These are phyloP conservation scores for Ecdyonurus torrentis DNA, from an alignment of 2,888 invertebrate species.

Conservation along the genomic window DNA sequence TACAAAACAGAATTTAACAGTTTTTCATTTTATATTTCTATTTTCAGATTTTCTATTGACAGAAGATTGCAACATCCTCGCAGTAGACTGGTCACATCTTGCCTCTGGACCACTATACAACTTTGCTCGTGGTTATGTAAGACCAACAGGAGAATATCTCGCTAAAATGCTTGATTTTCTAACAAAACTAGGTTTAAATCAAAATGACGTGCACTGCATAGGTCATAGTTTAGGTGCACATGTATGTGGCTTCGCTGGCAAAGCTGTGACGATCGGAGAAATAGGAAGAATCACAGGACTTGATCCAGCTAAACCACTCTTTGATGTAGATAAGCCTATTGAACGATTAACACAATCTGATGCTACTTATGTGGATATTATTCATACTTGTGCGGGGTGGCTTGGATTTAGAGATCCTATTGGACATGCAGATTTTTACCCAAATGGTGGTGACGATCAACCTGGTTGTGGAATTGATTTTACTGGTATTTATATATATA, in stretches of 20 bases:
- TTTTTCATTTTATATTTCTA: not conserved
- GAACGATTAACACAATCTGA: slow-evolving; percentile 42
- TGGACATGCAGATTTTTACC: slow-evolving; percentile 59
- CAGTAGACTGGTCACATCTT: slow-evolving; percentile 31
- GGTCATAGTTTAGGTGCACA: slow-evolving; percentile 28
- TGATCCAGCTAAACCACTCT: slow-evolving; percentile 52
- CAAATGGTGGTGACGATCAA: slow-evolving; percentile 51
- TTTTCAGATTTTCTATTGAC: slow-evolving; percentile 24
- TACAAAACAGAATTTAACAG: too few relatives aligned
- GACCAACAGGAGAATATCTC: slow-evolving; percentile 21
- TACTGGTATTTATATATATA: not conserved
- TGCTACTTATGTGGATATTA: slow-evolving; percentile 54
- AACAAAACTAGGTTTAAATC: slow-evolving; percentile 16
- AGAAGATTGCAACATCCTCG: slow-evolving; percentile 30
- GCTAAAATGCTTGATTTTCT: slow-evolving; percentile 22
- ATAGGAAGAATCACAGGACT: slow-evolving; percentile 21
- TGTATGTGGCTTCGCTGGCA: slow-evolving; percentile 22
- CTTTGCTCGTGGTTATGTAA: slow-evolving; percentile 12
- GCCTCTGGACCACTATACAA: slow-evolving; percentile 18
- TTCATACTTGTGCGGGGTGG: slow-evolving; percentile 52
- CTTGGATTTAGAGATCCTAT: slow-evolving; percentile 41
- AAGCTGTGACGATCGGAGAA: slow-evolving; percentile 5
- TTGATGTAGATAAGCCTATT: slow-evolving; percentile 29
- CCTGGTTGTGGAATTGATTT: slow-evolving; percentile 43
- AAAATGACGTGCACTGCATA: slow-evolving; percentile 21